phyloP scores from a whole-genome alignment of 1,140 invertebrate genomes.

The Cyclargus thomasi region DNA sequence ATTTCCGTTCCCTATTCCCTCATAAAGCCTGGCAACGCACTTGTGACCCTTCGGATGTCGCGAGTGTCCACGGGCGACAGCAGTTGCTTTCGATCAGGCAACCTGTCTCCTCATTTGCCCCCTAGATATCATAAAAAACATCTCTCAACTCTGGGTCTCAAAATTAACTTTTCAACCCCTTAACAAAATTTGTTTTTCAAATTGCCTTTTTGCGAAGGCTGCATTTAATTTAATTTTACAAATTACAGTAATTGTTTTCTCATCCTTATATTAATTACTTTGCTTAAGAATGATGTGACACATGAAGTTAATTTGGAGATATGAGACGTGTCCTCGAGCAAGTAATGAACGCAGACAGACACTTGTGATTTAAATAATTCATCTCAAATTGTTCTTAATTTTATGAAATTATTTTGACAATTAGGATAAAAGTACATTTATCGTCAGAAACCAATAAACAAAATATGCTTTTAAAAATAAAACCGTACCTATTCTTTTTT shows the following conservation, averaged over 20 bases:
- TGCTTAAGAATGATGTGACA: conserved; percentile 20
- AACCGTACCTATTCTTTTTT: no score
- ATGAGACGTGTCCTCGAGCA: conserved; percentile 16
- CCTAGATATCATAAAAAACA: no score
- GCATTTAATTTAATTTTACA: conserved; percentile 20
- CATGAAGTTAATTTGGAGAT: conserved; percentile 22
- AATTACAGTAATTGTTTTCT: conserved; percentile 22
- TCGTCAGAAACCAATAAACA: no score
- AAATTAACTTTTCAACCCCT: conserved; percentile 19
- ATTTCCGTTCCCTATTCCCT: no score
- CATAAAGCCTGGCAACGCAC: no score
- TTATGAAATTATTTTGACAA: background rate
- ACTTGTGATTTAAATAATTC: conserved; percentile 7
- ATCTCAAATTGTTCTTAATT: background rate
- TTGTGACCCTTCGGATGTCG: no score
- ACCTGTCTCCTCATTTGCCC: no score
- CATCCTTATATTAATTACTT: conserved; percentile 23
- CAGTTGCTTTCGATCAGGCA: no score
- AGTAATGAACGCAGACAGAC: conserved; percentile 12
- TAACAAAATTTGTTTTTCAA: conserved; percentile 19
- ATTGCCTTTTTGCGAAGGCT: conserved; percentile 21
- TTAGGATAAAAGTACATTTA: no score
- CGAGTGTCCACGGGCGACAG: no score
- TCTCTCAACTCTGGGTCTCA: conserved; percentile 10
- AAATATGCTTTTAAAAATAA: no score